A percentile compares a stretch with the other conserved stretches of the same genome.
Conservation (phyloP, 2,888 invertebrate genomes). For the Gerosis bhagava region DNA sequence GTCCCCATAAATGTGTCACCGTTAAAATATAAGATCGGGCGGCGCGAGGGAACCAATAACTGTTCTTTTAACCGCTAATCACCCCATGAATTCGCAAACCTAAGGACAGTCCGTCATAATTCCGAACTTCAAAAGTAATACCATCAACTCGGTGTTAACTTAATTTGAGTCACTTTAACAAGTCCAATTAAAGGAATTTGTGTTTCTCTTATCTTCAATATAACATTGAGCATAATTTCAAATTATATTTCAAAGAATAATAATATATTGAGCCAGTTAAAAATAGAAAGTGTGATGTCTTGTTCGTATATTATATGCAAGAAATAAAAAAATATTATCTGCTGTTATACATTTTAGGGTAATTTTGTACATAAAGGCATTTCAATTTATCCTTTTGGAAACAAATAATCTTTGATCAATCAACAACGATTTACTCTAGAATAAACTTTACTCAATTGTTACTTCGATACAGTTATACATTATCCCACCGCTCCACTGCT, state of each 20-base stretch:
- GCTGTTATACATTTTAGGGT: no score
- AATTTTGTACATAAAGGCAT: no score
- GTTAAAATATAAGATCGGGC: conserved; percentile 58
- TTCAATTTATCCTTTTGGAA: no score
- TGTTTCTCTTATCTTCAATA: conserved; percentile 83
- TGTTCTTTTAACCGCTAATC: conserved; percentile 67
- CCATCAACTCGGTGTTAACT: conserved; percentile 82
- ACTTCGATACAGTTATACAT: no score
- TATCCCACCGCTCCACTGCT: no score
- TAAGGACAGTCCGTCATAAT: conserved; percentile 78
- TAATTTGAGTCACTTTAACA: conserved; percentile 83
- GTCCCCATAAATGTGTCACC: conserved; percentile 57
- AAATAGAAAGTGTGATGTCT: no score
- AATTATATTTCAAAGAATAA: conserved; percentile 83
- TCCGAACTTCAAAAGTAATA: conserved; percentile 80
- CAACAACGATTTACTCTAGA: no score
- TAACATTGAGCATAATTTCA: conserved; percentile 83
- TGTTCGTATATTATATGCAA: no score
- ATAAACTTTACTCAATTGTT: no score
- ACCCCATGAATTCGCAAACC: conserved; percentile 58
- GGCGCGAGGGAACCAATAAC: conserved; percentile 60
- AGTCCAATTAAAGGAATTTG: conserved; percentile 83
- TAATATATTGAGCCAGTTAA: no score
- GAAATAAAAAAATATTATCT: no score
- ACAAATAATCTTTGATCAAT: no score